Evolutionary conservation across 2,888 invertebrate species (phyloP).

Genomic region (Ramazzottius varieornatus): DNA sequence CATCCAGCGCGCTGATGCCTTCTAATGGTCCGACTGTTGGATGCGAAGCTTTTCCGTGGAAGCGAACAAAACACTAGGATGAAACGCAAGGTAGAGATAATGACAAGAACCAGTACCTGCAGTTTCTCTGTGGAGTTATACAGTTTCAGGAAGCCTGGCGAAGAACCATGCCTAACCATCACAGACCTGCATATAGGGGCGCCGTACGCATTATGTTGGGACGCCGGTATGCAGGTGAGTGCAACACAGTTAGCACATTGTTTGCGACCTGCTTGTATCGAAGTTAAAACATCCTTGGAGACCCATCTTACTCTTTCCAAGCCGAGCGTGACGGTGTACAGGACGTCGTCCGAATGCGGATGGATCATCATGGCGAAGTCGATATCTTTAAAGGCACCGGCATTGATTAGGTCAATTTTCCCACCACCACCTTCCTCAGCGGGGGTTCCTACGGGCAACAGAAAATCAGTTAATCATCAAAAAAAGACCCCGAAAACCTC

Average conservation of each 20-base stretch:
- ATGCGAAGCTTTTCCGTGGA: slow-evolving; percentile 13
- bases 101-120: neutral
- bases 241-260: too few relatives aligned
- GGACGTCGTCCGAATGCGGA: slow-evolving; percentile 8
- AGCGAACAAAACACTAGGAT: slow-evolving; percentile 7
- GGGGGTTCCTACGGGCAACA: slow-evolving; percentile 9
- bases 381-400: slow-evolving; percentile 12
- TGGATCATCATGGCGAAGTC: slow-evolving; percentile 13
- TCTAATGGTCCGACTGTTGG: slow-evolving; percentile 17
- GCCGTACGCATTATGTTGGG: too few relatives aligned
- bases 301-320: neutral
- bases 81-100: neutral
- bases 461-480: neutral
- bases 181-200: too few relatives aligned
- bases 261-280: too few relatives aligned
- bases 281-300: too few relatives aligned
- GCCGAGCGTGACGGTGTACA: neutral
- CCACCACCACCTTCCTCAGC: slow-evolving; percentile 14
- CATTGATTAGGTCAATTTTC: slow-evolving; percentile 10
- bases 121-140: neutral
- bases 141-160: too few relatives aligned
- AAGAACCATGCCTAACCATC: too few relatives aligned
- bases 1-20: slow-evolving; percentile 24
- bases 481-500: too few relatives aligned
- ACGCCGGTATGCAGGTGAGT: too few relatives aligned